Evolutionary conservation across 2,888 invertebrate genomes (phyloP), one percentile per base, ranked within the genome.

Genomic region (Deilephila elpenor): DNA sequence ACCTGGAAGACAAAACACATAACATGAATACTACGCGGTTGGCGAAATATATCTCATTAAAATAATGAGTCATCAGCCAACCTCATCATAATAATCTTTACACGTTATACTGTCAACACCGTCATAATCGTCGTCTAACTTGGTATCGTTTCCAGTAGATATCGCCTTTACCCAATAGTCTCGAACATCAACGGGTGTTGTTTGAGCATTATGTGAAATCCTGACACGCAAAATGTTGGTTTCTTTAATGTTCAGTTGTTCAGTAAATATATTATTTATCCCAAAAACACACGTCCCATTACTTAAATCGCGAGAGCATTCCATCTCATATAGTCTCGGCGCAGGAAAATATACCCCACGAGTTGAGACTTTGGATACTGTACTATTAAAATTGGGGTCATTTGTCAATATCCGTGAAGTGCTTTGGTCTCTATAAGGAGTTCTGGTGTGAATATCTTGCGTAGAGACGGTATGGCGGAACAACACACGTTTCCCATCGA

Each of bases 341-440:
- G 96, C 93, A 2, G 97, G 97, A 81, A 97, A 97, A 87, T 95
- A 97, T 76, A 96, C 91, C 73, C 91, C 87, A 59, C 88, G 89
- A 53, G 93, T 92, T 0, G 96, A 95, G 7, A 96, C 83, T 84
- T 93, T 95, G 19, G 96, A 92, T 61, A 96, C 91, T 0, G 95
- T 94, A 0, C 95, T 95, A 74, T 94, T 93, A 79, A 95, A 96
- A 75, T 91, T 93, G 19, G 95, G 95, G 78, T 96, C 95, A 80
- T 96, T 96, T 53, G 87, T 93, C 79, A 96, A 83, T 64, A 93
- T 92, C 73, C 95, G 91, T 20, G 95, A 91, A 59, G 95, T 95
- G 76, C 94, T 95, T 73, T 95, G 91, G 75, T 95, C 95, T 76
- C 90, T 93, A 78, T 89, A 90, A 0, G 92, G 91, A n/a, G 84